A percentile compares a stretch with the other conserved stretches of the same genome.
Conservation (phyloP, 1,140 invertebrate genomes). For the Nymphalis io region DNA sequence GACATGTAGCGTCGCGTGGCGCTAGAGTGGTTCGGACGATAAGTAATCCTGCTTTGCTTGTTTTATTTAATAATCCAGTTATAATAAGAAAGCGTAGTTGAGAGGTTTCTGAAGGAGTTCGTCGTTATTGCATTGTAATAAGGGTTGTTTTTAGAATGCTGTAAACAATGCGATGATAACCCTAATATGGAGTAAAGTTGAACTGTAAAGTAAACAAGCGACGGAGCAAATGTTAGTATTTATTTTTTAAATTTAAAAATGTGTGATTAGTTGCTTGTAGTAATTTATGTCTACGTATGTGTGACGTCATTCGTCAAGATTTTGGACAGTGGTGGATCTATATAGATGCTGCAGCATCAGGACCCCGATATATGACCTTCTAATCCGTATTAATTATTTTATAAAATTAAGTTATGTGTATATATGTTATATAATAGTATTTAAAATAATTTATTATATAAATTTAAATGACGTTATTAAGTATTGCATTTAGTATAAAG, state of each 20-base stretch:
- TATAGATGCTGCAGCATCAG: no score
- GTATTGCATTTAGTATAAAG: no score
- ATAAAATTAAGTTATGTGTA: no score
- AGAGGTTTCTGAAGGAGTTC: conserved; percentile 25
- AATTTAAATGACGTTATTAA: no score
- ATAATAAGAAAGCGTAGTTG: conserved; percentile 31
- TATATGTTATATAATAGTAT: no score
- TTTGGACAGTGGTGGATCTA: no score
- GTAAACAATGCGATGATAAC: conserved; percentile 19
- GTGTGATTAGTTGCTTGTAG: not conserved
- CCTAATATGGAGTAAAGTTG: conserved; percentile 26
- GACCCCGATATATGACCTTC: no score
- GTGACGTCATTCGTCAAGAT: no score
- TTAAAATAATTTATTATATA: no score
- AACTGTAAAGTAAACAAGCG: conserved; percentile 11
- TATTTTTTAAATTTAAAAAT: not conserved
- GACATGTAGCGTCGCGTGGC: conserved; percentile 59
- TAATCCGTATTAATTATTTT: no score
- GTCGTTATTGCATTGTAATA: not conserved
- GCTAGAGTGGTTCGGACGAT: conserved; percentile 40
- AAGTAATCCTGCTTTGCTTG: conserved; percentile 41
- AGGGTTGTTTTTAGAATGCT: conserved; percentile 3
- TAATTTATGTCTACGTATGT: no score
- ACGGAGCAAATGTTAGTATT: not conserved
- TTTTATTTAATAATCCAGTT: conserved; percentile 55